Evolutionary conservation across 2,888 invertebrate species (phyloP), one percentile per base, ranked within the genome.

Genomic region (Rhamnusium bicolor): DNA sequence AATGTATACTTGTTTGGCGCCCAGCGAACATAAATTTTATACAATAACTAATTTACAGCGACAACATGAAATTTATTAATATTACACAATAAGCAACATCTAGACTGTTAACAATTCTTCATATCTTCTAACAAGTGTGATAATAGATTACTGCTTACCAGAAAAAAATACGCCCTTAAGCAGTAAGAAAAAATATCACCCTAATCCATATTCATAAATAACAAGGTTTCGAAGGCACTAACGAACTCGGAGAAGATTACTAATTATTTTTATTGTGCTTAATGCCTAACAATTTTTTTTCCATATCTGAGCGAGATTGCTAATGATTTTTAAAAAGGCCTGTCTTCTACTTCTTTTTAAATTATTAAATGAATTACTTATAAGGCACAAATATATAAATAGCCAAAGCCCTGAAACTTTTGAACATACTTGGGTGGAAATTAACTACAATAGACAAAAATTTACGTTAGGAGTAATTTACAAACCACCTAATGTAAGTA

Each of bases 11-110:
- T 65, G 65, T 65, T 71, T 21, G 53, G 40, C 65, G 56, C 49
- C 46, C 47, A 29, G 29, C 24, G 27, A 27, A 58, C 58, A 71
- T 71, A 71, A 65, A 71, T 71, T 65, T 40, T 65, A 24, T 63
- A 60, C 58, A 65, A 60, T 56, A 49, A 53, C 65, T 71, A 71
- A 71, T 71, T 71, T 32, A 71, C 65, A 56, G 32, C 10, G 29
- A 65, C 58, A 63, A 56, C 47, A 68, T 12, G 24, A 56, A 21
- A 65, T 71, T 71, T 69, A 69, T 69, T 62, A 47, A 69, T 69
- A 62, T 62, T 62, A 69, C 32, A 69, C 69, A 69, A 62, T 21
- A 19, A 27, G 47, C 56, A 46, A 46, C 62, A 69, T 40, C 47
- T 27, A 54, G 46, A 46, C 46, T 69, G 62, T 69, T 69, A 61